A percentile compares a stretch with the other conserved stretches of the same genome.
Evolutionary conservation across 2,888 invertebrate genomes (phyloP).

Genomic region (Myopa testacea): DNA sequence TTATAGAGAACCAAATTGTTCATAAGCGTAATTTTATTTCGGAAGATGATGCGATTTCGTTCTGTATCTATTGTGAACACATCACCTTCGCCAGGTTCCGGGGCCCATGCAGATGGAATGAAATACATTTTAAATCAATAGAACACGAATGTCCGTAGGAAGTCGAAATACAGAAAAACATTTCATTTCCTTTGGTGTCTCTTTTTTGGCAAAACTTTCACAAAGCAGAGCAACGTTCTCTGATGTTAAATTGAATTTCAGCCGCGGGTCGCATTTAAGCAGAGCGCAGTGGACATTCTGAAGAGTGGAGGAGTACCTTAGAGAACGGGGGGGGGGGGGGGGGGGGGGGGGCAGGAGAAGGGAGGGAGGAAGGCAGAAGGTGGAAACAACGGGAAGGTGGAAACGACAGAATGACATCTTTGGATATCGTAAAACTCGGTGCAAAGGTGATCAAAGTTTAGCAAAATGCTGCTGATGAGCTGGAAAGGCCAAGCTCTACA

Average conservation of each 20-base stretch:
- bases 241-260: conserved; percentile 58
- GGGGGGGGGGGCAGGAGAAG: too few species aligned
- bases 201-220: background rate
- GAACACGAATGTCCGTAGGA: conserved; percentile 10
- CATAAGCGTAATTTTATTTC: too few species aligned
- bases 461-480: conserved; percentile 14
- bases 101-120: conserved; percentile 53
- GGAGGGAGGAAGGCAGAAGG: too few species aligned
- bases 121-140: conserved; percentile 65
- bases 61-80: too few species aligned
- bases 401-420: background rate
- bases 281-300: too few species aligned
- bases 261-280: conserved; percentile 60
- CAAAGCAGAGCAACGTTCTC: background rate
- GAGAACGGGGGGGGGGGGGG: background rate
- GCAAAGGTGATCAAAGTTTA: conserved; percentile 41
- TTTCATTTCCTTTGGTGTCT: conserved; percentile 8
- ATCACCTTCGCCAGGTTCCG: too few species aligned
- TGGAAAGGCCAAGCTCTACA: background rate
- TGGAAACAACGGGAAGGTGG: background rate
- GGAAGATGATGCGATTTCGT: too few species aligned
- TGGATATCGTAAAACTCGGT: conserved; percentile 40
- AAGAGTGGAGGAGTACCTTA: background rate
- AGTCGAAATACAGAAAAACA: conserved; percentile 11
- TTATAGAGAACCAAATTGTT: too few species aligned